These are phyloP conservation scores for Mesocentrotus franciscanus DNA, from an alignment of 53 echinoderm and acorn worm species.

Conservation along the genomic window DNA sequence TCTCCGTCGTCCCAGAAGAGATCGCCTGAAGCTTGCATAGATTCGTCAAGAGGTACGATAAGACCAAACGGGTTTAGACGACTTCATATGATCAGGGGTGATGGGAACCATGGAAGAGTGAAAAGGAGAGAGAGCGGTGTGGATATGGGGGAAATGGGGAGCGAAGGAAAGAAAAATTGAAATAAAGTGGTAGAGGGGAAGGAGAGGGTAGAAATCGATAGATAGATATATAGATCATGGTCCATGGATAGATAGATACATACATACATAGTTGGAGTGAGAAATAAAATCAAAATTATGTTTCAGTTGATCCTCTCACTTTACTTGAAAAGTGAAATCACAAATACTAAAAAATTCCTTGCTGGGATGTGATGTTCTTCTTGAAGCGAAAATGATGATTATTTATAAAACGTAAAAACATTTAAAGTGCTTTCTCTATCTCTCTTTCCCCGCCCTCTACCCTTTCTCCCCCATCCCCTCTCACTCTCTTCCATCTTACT, in stretches of 20 bases:
- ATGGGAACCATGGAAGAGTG: not conserved
- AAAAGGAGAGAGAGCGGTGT: not conserved
- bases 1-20: conserved; percentile 93
- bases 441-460: no score
- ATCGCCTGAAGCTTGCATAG: conserved; percentile 65
- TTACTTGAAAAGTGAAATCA: no score
- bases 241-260: not conserved
- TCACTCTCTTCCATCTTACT: no score
- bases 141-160: not conserved
- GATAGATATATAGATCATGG: no score
- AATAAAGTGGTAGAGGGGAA: not conserved
- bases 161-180: not conserved
- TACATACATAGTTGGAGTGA: no score
- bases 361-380: no score
- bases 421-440: no score
- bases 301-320: no score
- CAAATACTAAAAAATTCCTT: no score
- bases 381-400: no score
- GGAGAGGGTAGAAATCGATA: not conserved
- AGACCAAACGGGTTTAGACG: conserved; percentile 79
- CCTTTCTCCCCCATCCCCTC: not conserved
- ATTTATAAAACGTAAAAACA: no score
- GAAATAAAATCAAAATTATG: no score
- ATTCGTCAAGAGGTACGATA: conserved; percentile 75
- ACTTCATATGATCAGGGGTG: conserved; percentile 42